These are phyloP conservation scores for Furnarius figulus DNA, from an alignment of 2,113 vertebrate genomes.

Conservation along the genomic window DNA sequence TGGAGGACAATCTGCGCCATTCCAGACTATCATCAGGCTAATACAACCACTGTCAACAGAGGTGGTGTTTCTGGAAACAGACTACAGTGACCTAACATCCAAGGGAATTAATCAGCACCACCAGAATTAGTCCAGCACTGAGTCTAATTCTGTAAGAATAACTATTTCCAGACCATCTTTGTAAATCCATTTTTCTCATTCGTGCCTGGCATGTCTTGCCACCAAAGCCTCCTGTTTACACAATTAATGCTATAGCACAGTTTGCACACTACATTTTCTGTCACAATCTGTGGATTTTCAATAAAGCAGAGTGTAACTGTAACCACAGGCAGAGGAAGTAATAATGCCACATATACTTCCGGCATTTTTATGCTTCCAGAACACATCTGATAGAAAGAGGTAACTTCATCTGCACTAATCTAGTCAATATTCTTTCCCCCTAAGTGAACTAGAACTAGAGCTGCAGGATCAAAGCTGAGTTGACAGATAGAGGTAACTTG, in stretches of 20 bases:
- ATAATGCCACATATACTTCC: not conserved
- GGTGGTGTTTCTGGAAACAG: not conserved
- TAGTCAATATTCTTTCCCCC: not conserved
- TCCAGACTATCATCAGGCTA: not conserved
- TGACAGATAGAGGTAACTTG: not conserved
- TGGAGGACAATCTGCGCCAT: not conserved
- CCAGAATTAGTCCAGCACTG: not conserved
- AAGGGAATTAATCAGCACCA: not conserved
- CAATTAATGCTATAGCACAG: not conserved
- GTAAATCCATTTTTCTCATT: not conserved
- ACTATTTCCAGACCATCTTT: not conserved
- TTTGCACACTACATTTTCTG: not conserved
- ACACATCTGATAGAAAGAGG: not conserved
- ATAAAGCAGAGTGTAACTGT: not conserved
- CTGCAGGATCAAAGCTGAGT: not conserved
- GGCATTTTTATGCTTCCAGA: not conserved
- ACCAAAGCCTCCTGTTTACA: not conserved
- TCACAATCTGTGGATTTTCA: not conserved
- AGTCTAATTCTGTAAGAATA: not conserved
- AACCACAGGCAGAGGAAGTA: not conserved
- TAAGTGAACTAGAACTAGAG: not conserved
- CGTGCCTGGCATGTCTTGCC: not conserved
- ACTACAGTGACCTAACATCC: not conserved
- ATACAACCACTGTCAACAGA: not conserved
- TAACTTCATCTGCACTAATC: not conserved